Percentiles rank a stretch among this genome's conserved stretches.
Evolutionary conservation across 2,888 invertebrate species (phyloP).

Genomic region (Aphelenchoides bicaudatus): DNA sequence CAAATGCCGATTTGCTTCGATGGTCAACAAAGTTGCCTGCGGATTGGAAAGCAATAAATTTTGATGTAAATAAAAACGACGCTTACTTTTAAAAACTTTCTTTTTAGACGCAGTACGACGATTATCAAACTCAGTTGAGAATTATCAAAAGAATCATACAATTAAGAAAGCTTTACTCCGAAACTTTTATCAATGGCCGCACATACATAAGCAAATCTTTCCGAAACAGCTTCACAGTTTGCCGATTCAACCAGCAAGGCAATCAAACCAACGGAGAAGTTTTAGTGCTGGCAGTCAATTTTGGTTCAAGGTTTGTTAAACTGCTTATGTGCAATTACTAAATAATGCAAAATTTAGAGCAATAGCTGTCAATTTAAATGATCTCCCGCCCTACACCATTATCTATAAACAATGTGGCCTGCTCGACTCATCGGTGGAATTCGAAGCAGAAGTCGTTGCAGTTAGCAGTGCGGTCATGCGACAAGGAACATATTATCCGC

Average conservation of each 20-base stretch:
- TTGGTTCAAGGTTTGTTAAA: constrained; percentile 21
- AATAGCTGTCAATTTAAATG: constrained; percentile 20
- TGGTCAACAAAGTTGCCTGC: constrained; percentile 16
- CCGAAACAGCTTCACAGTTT: constrained; percentile 46
- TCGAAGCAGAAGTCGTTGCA: constrained; percentile 32
- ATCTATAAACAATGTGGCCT: constrained; percentile 11
- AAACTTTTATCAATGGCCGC: constrained; percentile 25
- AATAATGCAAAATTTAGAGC: background rate
- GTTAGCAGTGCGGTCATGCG: constrained; percentile 37
- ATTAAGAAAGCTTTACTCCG: constrained; percentile 31
- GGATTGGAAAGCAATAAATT: constrained; percentile 48
- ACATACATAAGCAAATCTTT: constrained; percentile 37
- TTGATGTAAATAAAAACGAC: constrained; percentile 17
- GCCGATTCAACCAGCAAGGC: constrained; percentile 37
- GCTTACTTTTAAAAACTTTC: background rate
- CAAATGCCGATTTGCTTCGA: constrained; percentile 18
- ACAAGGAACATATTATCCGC: constrained; percentile 27
- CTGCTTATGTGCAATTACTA: background rate
- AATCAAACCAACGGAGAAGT: constrained; percentile 25
- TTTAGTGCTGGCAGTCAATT: constrained; percentile 30
- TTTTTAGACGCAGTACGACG: constrained; percentile 40
- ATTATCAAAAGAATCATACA: constrained; percentile 48
- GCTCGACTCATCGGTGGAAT: background rate
- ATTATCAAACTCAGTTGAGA: constrained; percentile 40
- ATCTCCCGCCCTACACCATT: constrained; percentile 30